These are phyloP conservation scores for Erpetoichthys calabaricus DNA, from an alignment of 2,797 vertebrate genomes.

Conservation along the genomic window DNA sequence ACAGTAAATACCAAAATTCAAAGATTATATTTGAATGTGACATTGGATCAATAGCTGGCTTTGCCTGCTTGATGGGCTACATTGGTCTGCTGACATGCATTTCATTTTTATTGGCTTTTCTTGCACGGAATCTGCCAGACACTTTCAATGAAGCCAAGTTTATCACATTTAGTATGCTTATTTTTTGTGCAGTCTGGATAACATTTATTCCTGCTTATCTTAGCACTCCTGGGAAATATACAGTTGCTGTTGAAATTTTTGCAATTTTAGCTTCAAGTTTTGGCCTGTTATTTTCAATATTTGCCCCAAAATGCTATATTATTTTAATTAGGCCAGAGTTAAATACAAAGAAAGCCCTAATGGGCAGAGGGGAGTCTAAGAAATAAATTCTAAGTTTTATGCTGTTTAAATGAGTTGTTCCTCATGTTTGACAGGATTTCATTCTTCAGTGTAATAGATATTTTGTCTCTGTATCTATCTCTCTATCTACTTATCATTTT, in stretches of 20 bases:
- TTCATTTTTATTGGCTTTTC: conserved; percentile 33
- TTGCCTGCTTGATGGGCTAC: conserved; percentile 31
- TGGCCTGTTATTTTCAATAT: conserved; percentile 39
- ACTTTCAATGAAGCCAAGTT: conserved; percentile 38
- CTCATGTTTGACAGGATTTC: neutral
- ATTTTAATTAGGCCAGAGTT: conserved; percentile 42
- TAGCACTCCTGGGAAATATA: conserved; percentile 37
- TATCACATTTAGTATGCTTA: conserved; percentile 41
- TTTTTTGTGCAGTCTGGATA: conserved; percentile 37
- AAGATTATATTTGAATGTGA: conserved; percentile 32
- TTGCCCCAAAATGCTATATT: conserved; percentile 51
- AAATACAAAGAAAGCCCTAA: conserved; percentile 39
- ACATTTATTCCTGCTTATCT: conserved; percentile 32
- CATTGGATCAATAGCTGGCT: conserved; percentile 27
- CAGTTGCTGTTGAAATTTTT: conserved; percentile 35
- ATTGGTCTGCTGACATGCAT: conserved; percentile 29
- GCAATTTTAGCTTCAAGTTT: conserved; percentile 36
- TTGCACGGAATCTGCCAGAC: conserved; percentile 32
- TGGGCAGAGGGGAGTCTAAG: conserved; percentile 24
- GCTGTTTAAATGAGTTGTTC: neutral
- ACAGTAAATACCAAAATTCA: conserved; percentile 19
- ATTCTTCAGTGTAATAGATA: no score
- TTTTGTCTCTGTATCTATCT: no score
- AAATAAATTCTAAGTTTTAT: neutral
- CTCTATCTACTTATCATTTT: no score